A percentile compares a stretch with the other conserved stretches of the same genome.
These are phyloP conservation scores for Odontomyia ornata DNA, from an alignment of 2,888 invertebrate genomes.

Conservation along the genomic window DNA sequence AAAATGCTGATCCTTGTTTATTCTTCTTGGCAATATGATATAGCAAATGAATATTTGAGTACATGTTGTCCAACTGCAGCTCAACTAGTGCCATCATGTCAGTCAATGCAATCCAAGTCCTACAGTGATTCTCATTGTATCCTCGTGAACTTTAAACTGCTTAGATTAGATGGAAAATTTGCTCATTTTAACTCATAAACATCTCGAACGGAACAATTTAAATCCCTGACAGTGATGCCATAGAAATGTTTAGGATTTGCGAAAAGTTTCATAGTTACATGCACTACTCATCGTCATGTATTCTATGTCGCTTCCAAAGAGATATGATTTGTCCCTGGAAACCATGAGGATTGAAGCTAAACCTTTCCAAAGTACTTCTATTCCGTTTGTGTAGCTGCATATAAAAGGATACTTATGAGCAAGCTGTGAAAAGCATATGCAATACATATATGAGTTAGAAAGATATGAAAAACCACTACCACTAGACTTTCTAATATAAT, in stretches of 20 bases:
- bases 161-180: constrained; percentile 1
- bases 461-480: constrained; percentile 14
- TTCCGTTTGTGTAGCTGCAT: neutral
- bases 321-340: constrained; percentile 40
- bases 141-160: neutral
- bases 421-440: constrained; percentile 11
- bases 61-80: no score
- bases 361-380: neutral
- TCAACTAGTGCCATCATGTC: no score
- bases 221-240: constrained; percentile 32
- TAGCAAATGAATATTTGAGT: no score
- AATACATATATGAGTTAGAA: neutral
- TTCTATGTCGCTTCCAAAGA: constrained; percentile 17
- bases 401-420: constrained; percentile 20
- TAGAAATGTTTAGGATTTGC: constrained; percentile 40
- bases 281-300: neutral
- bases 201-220: constrained; percentile 28
- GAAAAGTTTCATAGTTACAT: neutral
- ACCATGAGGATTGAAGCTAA: constrained; percentile 27
- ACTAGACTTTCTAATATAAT: neutral
- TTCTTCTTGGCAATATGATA: no score
- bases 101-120: neutral
- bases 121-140: neutral
- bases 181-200: constrained; percentile 23
- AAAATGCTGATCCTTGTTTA: no score